These are phyloP conservation scores for Rousettus leschenaultii DNA, from an alignment of 2,113 vertebrate species.

Conservation along the genomic window DNA sequence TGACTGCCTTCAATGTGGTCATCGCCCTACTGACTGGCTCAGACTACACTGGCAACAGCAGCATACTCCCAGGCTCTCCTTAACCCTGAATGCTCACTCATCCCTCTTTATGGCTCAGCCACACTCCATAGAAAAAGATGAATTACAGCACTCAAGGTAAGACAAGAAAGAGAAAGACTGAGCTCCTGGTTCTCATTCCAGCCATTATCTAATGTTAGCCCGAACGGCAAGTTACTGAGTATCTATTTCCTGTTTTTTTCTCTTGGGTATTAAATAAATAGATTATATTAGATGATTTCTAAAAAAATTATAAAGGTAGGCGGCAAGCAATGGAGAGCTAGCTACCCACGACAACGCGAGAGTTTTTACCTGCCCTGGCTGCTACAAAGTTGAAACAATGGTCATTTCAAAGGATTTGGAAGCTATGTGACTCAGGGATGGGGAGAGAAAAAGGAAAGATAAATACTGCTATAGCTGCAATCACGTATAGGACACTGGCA, in stretches of 20 bases:
- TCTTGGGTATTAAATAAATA: background rate
- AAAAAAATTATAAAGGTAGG: background rate
- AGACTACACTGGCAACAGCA: background rate
- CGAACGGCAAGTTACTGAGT: background rate
- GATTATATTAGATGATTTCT: background rate
- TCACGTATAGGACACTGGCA: background rate
- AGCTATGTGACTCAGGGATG: background rate
- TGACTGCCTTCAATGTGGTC: background rate
- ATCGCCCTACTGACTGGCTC: background rate
- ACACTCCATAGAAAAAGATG: background rate
- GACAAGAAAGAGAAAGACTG: background rate
- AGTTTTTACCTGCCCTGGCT: background rate
- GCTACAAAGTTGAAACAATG: background rate
- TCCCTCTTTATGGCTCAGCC: background rate
- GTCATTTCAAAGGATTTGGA: conserved; percentile 2
- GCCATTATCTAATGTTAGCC: background rate
- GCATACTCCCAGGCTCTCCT: background rate
- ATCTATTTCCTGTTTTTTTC: conserved; percentile 7
- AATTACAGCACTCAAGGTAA: background rate
- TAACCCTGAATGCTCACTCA: background rate
- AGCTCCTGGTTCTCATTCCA: background rate
- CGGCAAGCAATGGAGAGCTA: background rate
- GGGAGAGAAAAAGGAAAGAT: background rate
- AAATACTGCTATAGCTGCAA: background rate
- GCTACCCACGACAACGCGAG: background rate